phyloP scores from a whole-genome alignment of 2,113 vertebrate species.

The Mola mola region DNA sequence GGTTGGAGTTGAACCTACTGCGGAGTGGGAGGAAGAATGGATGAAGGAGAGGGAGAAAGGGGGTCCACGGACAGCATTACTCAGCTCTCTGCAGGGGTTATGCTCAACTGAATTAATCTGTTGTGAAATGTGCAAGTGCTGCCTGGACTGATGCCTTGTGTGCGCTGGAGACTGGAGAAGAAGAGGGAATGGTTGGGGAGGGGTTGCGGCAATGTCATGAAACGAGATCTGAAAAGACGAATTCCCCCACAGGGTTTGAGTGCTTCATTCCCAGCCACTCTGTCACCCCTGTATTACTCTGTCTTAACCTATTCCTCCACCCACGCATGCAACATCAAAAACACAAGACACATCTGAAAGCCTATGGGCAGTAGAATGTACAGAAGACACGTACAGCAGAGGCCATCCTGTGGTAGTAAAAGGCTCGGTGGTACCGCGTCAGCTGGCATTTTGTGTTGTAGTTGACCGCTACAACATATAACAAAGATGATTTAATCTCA shows the following conservation, averaged over 20 bases:
- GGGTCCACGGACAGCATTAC: constrained; percentile 49
- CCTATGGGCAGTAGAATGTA: background rate
- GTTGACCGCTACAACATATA: too few relatives aligned
- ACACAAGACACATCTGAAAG: constrained; percentile 25
- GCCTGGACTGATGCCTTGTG: constrained; percentile 41
- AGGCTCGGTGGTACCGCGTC: too few relatives aligned
- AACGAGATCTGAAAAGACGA: constrained; percentile 65
- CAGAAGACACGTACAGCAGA: background rate
- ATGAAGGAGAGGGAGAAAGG: constrained; percentile 7
- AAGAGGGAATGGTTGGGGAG: background rate
- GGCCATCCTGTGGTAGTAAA: background rate
- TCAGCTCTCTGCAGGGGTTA: constrained; percentile 64
- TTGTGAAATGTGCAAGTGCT: constrained; percentile 63
- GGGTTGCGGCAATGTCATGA: constrained; percentile 47
- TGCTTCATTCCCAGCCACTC: constrained; percentile 33
- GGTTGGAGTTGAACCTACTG: constrained; percentile 15
- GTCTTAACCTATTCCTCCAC: constrained; percentile 37
- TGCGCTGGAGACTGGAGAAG: constrained; percentile 31
- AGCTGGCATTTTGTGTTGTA: too few relatives aligned
- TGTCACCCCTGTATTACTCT: constrained; percentile 28
- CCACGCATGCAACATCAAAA: constrained; percentile 33
- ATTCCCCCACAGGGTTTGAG: constrained; percentile 49
- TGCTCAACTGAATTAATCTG: constrained; percentile 61
- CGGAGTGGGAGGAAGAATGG: constrained; percentile 29
- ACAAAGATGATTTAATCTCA: too few relatives aligned